Evolutionary conservation across 2,113 vertebrate genomes (phyloP).

Genomic region (Spea multiplicata): DNA sequence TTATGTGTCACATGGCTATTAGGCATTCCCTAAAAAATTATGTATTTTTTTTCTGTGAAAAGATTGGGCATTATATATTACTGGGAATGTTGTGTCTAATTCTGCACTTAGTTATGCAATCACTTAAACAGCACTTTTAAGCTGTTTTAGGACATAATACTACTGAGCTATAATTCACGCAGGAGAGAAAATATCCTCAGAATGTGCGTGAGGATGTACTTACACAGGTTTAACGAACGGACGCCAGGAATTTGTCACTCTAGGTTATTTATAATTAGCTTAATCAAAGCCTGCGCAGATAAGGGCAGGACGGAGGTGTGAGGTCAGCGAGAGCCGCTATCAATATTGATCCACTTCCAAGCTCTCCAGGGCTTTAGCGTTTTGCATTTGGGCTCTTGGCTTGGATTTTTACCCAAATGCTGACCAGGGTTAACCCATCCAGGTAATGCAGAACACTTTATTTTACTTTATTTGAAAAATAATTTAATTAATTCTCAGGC

Average conservation of each 20-base stretch:
- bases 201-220: neutral
- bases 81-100: no score
- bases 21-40: no score
- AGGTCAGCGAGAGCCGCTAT: conserved; percentile 32
- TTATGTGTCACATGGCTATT: no score
- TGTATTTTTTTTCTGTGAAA: no score
- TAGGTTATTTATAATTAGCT: conserved; percentile 40
- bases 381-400: neutral
- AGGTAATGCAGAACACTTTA: neutral
- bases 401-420: neutral
- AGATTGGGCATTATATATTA: no score
- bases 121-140: no score
- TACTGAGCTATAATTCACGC: neutral
- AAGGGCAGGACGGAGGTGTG: conserved; percentile 17
- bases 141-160: no score
- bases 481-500: neutral
- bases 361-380: neutral
- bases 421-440: neutral
- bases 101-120: no score
- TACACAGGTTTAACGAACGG: conserved; percentile 4
- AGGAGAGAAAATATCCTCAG: conserved; percentile 6
- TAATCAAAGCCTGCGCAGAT: conserved; percentile 29
- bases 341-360: conserved; percentile 29
- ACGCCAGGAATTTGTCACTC: conserved; percentile 9
- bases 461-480: neutral